Evolutionary conservation across 2,888 invertebrate species (phyloP).

Genomic region (Harmothoe impar): DNA sequence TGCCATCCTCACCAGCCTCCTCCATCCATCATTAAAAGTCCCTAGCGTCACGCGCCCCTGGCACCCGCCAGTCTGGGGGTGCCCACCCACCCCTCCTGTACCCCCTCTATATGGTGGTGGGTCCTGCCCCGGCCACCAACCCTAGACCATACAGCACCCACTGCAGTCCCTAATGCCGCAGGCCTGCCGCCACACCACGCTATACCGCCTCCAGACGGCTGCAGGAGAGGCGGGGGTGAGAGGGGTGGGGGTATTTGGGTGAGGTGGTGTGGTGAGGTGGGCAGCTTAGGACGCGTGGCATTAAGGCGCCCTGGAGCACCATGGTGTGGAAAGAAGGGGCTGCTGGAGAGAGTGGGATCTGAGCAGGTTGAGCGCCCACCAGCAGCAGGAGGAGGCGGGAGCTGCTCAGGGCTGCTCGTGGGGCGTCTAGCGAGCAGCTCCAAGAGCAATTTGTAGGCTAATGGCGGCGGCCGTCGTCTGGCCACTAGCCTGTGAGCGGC

Average conservation of each 20-base stretch:
- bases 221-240: not conserved
- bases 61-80: not conserved
- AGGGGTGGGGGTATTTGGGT: too few species aligned
- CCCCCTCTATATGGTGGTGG: too few species aligned
- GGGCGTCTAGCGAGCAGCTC: constrained; percentile 30
- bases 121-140: not conserved
- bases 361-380: not conserved
- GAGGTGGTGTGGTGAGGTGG: too few species aligned
- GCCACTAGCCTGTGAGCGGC: not conserved
- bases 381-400: not conserved
- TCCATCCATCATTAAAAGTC: constrained; percentile 46
- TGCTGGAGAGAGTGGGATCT: not conserved
- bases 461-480: constrained; percentile 43
- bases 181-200: not conserved
- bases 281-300: not conserved
- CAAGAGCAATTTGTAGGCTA: constrained; percentile 44
- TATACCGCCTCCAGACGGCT: not conserved
- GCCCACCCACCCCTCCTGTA: not conserved
- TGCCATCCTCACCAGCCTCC: constrained; percentile 20
- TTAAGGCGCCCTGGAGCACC: not conserved
- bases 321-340: not conserved
- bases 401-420: not conserved
- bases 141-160: not conserved
- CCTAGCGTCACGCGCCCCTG: constrained; percentile 15
- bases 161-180: not conserved